phyloP scores from a whole-genome alignment of 2,113 vertebrate genomes.

The Dasyornis broadbenti region DNA sequence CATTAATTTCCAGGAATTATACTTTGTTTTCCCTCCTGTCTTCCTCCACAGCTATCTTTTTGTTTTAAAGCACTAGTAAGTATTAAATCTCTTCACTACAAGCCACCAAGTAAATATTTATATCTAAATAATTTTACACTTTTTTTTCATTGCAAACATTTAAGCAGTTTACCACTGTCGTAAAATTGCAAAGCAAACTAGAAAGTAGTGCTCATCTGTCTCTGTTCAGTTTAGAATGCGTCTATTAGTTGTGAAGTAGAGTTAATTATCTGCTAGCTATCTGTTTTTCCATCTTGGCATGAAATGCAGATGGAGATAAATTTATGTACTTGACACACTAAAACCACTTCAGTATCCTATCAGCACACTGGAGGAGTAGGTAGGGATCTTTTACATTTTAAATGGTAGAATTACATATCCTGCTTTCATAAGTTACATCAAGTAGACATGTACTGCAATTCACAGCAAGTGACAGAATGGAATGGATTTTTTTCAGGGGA shows the following conservation, averaged over 20 bases:
- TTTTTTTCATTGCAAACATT: background rate
- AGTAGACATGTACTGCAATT: background rate
- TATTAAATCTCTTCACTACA: background rate
- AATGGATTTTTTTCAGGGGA: background rate
- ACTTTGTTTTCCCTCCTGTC: background rate
- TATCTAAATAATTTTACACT: background rate
- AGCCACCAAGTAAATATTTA: rapidly evolving
- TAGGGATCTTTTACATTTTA: background rate
- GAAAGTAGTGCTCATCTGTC: background rate
- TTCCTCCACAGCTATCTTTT: background rate
- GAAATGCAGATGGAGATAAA: background rate
- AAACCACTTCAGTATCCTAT: background rate
- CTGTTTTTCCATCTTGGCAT: background rate
- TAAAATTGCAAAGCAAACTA: background rate
- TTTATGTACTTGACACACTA: background rate
- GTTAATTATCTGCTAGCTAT: background rate
- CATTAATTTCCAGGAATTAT: background rate
- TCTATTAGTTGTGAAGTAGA: background rate
- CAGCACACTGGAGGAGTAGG: background rate
- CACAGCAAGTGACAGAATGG: background rate
- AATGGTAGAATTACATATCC: background rate
- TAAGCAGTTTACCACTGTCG: background rate
- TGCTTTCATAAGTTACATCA: background rate
- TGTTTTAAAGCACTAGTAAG: background rate
- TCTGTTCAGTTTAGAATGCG: background rate